Percentiles rank a stretch among this genome's conserved stretches.
These are phyloP conservation scores for Thaumatotibia leucotreta DNA, from an alignment of 1,140 invertebrate species.

Conservation along the genomic window DNA sequence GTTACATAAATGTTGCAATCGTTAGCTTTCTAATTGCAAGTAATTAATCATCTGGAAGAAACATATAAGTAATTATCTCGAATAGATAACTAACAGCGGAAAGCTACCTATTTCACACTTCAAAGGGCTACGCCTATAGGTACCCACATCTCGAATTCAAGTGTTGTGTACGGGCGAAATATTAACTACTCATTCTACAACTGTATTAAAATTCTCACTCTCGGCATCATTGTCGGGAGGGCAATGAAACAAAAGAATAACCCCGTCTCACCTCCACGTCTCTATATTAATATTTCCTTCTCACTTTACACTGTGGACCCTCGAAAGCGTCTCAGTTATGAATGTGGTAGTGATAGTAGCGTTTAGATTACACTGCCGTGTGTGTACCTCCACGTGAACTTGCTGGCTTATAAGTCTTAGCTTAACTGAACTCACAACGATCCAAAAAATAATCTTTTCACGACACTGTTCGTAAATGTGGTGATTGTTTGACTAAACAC, in stretches of 20 bases:
- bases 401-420: conserved; percentile 19
- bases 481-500: too few species aligned
- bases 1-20: too few species aligned
- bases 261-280: conserved; percentile 39
- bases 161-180: conserved; percentile 31
- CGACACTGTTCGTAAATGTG: too few species aligned
- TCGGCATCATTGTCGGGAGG: conserved; percentile 53
- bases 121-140: neutral
- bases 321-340: conserved; percentile 50
- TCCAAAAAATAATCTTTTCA: neutral
- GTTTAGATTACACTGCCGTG: conserved; percentile 30
- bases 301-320: conserved; percentile 53
- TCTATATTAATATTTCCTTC: conserved; percentile 47
- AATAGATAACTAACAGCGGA: neutral
- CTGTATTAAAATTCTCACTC: conserved; percentile 65
- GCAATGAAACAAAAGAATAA: conserved; percentile 67
- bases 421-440: neutral
- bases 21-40: too few species aligned
- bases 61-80: too few species aligned
- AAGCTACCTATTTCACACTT: neutral
- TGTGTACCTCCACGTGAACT: conserved; percentile 21
- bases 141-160: neutral
- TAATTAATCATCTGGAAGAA: too few species aligned
- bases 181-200: conserved; percentile 50
- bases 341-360: conserved; percentile 48